These are phyloP conservation scores for Oreochromis aureus DNA, from an alignment of 2,113 vertebrate species.

Conservation along the genomic window DNA sequence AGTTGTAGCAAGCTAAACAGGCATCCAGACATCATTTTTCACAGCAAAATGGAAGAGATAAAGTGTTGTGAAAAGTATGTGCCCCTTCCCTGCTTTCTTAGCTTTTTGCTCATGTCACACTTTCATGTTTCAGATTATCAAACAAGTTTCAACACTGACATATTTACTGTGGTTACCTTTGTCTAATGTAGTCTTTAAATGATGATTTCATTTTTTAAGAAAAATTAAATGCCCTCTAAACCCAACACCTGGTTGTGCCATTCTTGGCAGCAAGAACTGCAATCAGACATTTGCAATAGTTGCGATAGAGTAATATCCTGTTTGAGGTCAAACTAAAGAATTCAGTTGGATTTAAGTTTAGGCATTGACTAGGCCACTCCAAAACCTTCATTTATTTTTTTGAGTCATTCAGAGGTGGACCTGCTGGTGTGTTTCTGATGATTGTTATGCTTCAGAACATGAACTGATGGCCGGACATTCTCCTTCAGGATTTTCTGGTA, in stretches of 20 bases:
- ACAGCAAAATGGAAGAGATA: neutral
- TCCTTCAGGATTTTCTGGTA: neutral
- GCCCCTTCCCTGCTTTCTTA: neutral
- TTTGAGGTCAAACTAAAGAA: neutral
- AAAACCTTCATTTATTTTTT: neutral
- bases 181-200: neutral
- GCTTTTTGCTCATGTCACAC: neutral
- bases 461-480: no score
- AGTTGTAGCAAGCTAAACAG: neutral
- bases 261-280: neutral
- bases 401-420: neutral
- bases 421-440: neutral
- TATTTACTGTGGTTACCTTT: neutral
- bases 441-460: neutral
- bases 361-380: accelerated
- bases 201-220: neutral
- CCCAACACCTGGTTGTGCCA: neutral
- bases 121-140: neutral
- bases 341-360: neutral
- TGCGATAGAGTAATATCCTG: neutral
- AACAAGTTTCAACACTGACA: neutral
- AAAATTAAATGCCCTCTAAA: neutral
- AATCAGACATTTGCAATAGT: neutral
- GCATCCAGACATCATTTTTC: neutral
- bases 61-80: neutral